These are phyloP conservation scores for Montipora sp. DNA, from an alignment of 64 coral and sea anemone species.

Conservation along the genomic window DNA sequence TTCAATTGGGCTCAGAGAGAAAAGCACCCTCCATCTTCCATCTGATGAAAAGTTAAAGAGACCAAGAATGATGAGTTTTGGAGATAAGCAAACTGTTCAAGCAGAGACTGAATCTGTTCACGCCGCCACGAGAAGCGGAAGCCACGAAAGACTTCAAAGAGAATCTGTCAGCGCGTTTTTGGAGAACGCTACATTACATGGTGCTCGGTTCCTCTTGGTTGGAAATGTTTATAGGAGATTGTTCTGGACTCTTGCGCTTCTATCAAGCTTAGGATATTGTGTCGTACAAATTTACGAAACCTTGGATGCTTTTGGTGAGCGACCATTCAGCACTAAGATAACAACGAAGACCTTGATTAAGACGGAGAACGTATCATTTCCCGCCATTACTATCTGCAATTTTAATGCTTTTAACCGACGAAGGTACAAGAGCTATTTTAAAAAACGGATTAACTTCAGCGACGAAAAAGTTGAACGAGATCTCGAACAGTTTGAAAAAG, in stretches of 20 bases:
- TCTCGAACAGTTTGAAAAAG: background rate
- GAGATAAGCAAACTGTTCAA: background rate
- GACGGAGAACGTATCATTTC: background rate
- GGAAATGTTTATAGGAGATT: conserved; percentile 7
- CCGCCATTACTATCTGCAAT: conserved; percentile 48
- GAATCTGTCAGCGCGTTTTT: background rate
- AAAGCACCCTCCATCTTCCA: background rate
- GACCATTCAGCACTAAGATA: conserved; percentile 48
- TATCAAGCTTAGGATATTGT: background rate
- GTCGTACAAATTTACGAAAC: background rate
- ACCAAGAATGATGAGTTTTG: background rate
- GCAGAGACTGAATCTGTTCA: background rate
- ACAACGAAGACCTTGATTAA: background rate
- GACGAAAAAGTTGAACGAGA: background rate
- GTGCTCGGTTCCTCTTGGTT: conserved; percentile 3
- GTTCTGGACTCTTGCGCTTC: conserved; percentile 6
- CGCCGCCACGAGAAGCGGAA: background rate
- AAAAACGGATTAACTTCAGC: background rate
- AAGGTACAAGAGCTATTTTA: background rate
- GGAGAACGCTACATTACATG: conserved; percentile 27
- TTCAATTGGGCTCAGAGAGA: background rate
- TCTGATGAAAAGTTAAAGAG: background rate
- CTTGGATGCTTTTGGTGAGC: background rate
- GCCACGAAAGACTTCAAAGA: background rate
- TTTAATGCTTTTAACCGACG: conserved; percentile 11